Evolutionary conservation across 2,888 invertebrate genomes (phyloP), one percentile per base, ranked within the genome.

Genomic region (Palloptera scutellata): DNA sequence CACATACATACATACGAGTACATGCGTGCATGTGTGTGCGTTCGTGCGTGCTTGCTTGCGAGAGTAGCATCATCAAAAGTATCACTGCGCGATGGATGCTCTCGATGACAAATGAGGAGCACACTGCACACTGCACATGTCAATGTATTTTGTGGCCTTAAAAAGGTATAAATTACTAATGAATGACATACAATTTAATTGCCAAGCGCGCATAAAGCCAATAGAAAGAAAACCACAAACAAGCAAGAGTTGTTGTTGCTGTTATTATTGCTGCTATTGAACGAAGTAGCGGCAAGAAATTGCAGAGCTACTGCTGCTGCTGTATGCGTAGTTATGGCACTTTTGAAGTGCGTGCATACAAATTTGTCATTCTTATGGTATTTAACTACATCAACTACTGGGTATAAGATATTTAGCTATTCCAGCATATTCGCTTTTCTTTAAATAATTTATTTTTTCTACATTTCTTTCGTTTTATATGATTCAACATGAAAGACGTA

Each of bases 151-250:
- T 61, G 55, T 57, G 51, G 75, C 71, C 81, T 79, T 81, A 78
- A 79, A 80, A 81, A 80, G 73, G 82, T 81, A 81, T 81, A 81
- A 82, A 81, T 83, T 83, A 81, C 81, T 81, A 81, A 81, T 81
- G 82, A 81, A 82, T 81, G 82, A 81, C 82, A 81, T 81, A 79
- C 80, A 77, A 78, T 81, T 81, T 82, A 83, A 81, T 83, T 82
- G 83, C 81, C 69, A 62, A 72, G 70, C n/a, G 15, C 64, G 59
- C 30, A 58, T 59, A 52, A n/a, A 51, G 41, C 10, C 55, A 64
- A 41, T 51, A n/a, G 40, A n/a, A 64, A 13, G 59, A 43, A 52
- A 13, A 64, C 13, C 42, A 20, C 43, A 17, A 17, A 42, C 43
- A 43, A 48, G 43, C 41, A 59, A n/a, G 12, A 20, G 20, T 17